A percentile compares a stretch with the other conserved stretches of the same genome.
These are phyloP conservation scores for Xestia ashworthii DNA, from an alignment of 2,888 invertebrate species.

Conservation along the genomic window DNA sequence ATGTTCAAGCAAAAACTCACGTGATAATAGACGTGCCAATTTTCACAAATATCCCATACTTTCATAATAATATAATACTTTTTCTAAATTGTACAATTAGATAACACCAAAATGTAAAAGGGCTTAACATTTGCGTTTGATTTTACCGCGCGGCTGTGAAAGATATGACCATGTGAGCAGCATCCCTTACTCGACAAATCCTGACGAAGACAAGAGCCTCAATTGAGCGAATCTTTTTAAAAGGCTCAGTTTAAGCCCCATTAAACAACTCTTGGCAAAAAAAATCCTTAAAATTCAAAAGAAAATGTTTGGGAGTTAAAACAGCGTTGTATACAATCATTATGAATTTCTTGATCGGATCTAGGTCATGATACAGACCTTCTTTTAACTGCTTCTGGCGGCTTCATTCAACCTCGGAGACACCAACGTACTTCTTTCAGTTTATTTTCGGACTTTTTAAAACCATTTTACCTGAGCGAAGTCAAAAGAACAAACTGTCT, in stretches of 20 bases:
- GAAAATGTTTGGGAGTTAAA: constrained; percentile 19
- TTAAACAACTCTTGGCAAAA: constrained; percentile 11
- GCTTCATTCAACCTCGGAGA: constrained; percentile 3
- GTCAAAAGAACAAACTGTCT: background rate
- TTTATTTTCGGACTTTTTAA: constrained; percentile 6
- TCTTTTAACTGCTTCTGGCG: constrained; percentile 7
- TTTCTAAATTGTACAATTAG: too few species aligned
- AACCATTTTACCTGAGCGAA: background rate
- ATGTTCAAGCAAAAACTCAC: too few species aligned
- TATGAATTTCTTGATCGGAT: background rate
- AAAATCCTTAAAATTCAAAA: constrained; percentile 15
- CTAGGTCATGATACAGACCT: constrained; percentile 22
- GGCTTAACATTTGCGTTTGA: background rate
- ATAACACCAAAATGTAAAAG: too few species aligned
- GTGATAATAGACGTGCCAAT: too few species aligned
- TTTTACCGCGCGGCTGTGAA: background rate
- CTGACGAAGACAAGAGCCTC: constrained; percentile 13
- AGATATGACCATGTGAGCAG: too few species aligned
- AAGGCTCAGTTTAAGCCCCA: background rate
- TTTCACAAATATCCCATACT: too few species aligned
- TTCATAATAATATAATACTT: too few species aligned
- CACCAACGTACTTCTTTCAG: background rate
- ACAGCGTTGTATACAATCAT: background rate
- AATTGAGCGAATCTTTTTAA: constrained; percentile 30
- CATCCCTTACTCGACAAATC: background rate